Evolutionary conservation across 2,113 vertebrate species (phyloP), one percentile per base, ranked within the genome.

Genomic region (Cebidichthys violaceus): DNA sequence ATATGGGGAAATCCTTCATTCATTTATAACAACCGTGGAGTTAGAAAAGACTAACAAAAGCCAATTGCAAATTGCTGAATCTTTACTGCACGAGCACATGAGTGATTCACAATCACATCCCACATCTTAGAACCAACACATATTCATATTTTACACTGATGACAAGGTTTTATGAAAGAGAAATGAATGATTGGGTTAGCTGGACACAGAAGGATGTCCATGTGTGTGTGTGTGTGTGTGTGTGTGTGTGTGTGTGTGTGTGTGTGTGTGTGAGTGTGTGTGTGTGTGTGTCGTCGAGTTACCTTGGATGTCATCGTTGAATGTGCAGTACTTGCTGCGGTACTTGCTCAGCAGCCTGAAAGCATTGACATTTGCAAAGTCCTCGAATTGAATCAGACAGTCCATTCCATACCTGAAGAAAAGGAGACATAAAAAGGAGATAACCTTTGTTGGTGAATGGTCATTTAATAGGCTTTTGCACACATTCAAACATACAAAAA

Each of bases 231-330:
- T 41, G 35, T 20, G 39, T 41, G 39, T 11, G 39, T 41, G 39
- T 11, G 39, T 39, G 39, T 9, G 39, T 39, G 33, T 5, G 33
- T 35, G 35, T 9, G 35, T 37, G 35, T 9, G 35, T 37, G 35
- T 9, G 35, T 37, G 35, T 9, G 35, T 37, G 35, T 8, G 35
- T 35, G 35, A 1, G 10, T 60, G 55, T 45, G n/a, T 52, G 2
- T 15, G 35, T 50, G 10, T 68, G 66, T 68, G 2, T 31, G 57
- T 60, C 29, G 18, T 13, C 6, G 31, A 33, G 17, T 68, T 94
- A 99, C 98, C 98, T 97, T 99, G 98, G 90, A 99, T 99, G 90
- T 99, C 98, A 82, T 99, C 98, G 62, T 99, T 99, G 94, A 99
- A 99, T 11, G 98, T 99, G 94, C 98, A 99, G 83, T 98, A 99